Evolutionary conservation across 2,888 invertebrate genomes (phyloP).

Genomic region (Auanema sp.): DNA sequence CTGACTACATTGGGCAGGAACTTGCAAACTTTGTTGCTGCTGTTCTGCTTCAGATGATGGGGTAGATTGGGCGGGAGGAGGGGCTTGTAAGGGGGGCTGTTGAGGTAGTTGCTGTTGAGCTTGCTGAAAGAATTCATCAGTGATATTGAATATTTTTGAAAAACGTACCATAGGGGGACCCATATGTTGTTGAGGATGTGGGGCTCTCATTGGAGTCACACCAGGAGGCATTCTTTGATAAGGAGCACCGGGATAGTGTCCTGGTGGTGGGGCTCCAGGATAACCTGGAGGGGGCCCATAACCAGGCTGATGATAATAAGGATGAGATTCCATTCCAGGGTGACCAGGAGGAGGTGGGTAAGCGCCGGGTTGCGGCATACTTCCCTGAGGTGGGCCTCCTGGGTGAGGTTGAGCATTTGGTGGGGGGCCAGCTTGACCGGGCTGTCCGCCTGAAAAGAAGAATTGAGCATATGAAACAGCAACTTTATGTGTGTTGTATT

Average conservation of each 20-base stretch:
- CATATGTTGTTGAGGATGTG: slow-evolving; percentile 36
- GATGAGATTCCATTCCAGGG: slow-evolving; percentile 5
- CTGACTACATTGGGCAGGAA: slow-evolving; percentile 18
- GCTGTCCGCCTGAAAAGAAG: slow-evolving; percentile 16
- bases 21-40: slow-evolving; percentile 15
- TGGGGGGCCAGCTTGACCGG: slow-evolving; percentile 15
- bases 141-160: too few species aligned
- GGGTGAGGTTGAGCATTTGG: slow-evolving; percentile 21
- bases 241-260: slow-evolving; percentile 24
- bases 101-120: slow-evolving; percentile 12
- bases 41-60: slow-evolving; percentile 3
- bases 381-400: slow-evolving; percentile 9
- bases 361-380: neutral
- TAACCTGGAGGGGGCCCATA: slow-evolving; percentile 1
- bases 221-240: slow-evolving; percentile 12
- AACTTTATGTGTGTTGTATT: neutral
- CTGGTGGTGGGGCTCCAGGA: slow-evolving; percentile 30
- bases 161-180: slow-evolving; percentile 1
- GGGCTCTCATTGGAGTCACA: slow-evolving; percentile 36
- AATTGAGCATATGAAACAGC: neutral
- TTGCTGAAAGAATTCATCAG: slow-evolving; percentile 4
- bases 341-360: slow-evolving; percentile 13
- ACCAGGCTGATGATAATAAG: neutral
- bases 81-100: too few species aligned
- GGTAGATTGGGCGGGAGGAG: slow-evolving; percentile 11